A percentile compares a stretch with the other conserved stretches of the same genome.
phyloP scores from a whole-genome alignment of 2,797 vertebrate species.

The Carduelis carduelis region DNA sequence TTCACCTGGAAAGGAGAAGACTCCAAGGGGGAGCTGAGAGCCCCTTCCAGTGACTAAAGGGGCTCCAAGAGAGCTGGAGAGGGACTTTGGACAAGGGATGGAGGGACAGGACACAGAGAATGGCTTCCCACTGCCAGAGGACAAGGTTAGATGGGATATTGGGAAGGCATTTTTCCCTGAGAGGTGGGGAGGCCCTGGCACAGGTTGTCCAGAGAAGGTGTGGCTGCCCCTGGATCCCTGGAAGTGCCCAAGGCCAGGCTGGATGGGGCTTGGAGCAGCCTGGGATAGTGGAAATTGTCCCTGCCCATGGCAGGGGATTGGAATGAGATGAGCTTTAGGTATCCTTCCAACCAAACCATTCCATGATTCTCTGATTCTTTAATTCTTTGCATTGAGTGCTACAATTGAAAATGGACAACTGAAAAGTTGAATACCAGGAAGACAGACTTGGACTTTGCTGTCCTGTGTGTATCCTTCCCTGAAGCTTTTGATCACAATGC shows the following conservation, averaged over 20 bases:
- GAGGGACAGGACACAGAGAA: background rate
- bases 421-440: background rate
- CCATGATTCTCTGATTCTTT: background rate
- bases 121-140: background rate
- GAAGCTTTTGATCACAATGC: background rate
- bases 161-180: background rate
- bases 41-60: background rate
- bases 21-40: background rate
- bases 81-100: background rate
- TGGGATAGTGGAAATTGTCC: fast-evolving
- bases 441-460: background rate
- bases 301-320: background rate
- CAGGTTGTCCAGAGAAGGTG: fast-evolving
- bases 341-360: background rate
- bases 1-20: background rate
- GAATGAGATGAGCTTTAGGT: background rate
- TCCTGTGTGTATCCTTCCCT: background rate
- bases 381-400: background rate
- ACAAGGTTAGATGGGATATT: fast-evolving
- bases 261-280: fast-evolving
- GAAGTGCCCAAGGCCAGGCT: fast-evolving
- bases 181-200: background rate
- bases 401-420: background rate
- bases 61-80: background rate
- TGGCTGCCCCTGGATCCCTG: background rate